Evolutionary conservation across 2,797 vertebrate species (phyloP).

Genomic region (Antennarius maculatus): DNA sequence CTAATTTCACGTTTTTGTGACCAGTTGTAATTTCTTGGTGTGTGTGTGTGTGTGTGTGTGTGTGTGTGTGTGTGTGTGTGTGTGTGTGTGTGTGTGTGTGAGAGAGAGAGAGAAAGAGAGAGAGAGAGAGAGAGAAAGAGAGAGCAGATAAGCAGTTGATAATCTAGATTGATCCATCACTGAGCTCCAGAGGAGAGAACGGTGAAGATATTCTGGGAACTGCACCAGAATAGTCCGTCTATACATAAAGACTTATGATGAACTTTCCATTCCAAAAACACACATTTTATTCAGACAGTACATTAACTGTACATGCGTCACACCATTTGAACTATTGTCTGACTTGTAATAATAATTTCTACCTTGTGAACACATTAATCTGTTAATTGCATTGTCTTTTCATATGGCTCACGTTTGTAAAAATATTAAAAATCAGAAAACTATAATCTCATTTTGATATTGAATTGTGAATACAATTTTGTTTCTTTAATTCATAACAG

Average conservation of each 20-base stretch:
- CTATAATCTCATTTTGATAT: neutral
- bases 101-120: conserved; percentile 18
- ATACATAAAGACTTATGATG: neutral
- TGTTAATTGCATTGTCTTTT: neutral
- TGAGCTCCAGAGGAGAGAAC: conserved; percentile 53
- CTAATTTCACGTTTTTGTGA: conserved; percentile 1
- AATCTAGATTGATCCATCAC: conserved; percentile 78
- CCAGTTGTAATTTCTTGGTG: conserved; percentile 7
- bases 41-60: conserved; percentile 16
- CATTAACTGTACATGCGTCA: neutral
- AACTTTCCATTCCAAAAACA: neutral
- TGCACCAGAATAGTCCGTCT: neutral
- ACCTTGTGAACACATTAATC: neutral
- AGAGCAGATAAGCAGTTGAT: conserved; percentile 75
- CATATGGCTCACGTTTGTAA: neutral
- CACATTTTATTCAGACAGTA: neutral
- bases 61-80: conserved; percentile 13
- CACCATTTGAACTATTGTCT: neutral
- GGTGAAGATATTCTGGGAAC: conserved; percentile 67
- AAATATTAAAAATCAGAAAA: neutral
- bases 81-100: conserved; percentile 22
- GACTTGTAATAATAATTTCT: neutral
- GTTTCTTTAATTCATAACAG: neutral
- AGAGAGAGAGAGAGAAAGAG: conserved; percentile 24
- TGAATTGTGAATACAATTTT: neutral